Percentiles rank a stretch among this genome's conserved stretches.
phyloP scores from a whole-genome alignment of 2,113 vertebrate species.

The Alethe castanea region DNA sequence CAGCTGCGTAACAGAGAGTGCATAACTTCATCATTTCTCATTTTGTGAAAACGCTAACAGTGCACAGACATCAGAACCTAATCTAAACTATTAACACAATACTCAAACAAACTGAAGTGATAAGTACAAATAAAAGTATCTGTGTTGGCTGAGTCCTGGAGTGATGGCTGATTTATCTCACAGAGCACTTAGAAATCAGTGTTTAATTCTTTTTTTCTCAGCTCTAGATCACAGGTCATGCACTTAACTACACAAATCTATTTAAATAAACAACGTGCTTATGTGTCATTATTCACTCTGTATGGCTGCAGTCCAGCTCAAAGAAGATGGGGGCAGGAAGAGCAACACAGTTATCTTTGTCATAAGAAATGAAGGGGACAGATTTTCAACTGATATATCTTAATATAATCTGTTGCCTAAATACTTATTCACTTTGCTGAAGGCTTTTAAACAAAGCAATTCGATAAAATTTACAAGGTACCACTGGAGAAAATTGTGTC shows the following conservation, averaged over 20 bases:
- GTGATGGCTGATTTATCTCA: constrained; percentile 37
- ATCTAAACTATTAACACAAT: constrained; percentile 51
- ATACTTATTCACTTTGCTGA: neutral
- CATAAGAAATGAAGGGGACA: neutral
- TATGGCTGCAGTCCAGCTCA: neutral
- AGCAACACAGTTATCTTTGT: neutral
- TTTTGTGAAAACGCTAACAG: constrained; percentile 12
- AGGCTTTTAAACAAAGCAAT: neutral
- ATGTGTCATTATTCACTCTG: neutral
- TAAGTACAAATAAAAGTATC: constrained; percentile 38
- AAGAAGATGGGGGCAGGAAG: neutral
- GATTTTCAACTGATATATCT: neutral
- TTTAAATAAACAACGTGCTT: constrained; percentile 43
- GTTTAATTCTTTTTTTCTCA: constrained; percentile 17
- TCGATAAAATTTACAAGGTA: neutral
- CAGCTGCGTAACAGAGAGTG: neutral
- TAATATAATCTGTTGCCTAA: neutral
- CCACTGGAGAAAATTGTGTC: neutral
- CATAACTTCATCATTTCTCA: constrained; percentile 14
- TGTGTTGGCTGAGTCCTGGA: neutral
- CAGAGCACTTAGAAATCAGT: constrained; percentile 1
- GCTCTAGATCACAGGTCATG: constrained; percentile 4
- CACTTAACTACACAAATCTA: constrained; percentile 23
- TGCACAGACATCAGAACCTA: constrained; percentile 1
- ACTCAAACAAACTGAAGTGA: constrained; percentile 25